Conservation (phyloP, 2,888 invertebrate genomes). For the Perithous albicinctus region DNA sequence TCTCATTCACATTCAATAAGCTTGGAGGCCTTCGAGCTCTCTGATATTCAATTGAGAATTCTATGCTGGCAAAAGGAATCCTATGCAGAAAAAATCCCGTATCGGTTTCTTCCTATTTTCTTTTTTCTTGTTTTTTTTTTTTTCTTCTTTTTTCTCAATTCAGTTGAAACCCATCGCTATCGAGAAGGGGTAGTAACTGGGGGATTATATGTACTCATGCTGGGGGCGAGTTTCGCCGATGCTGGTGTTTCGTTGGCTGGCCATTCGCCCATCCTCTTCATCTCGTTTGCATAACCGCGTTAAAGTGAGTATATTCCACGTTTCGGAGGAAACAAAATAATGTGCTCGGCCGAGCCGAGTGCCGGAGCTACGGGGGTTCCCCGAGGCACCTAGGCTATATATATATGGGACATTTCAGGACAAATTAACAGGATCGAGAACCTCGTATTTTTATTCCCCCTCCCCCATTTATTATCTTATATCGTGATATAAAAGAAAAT, state of each 20-base stretch:
- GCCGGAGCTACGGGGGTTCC: conserved; percentile 35
- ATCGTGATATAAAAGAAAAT: too few species aligned
- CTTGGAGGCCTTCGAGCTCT: background rate
- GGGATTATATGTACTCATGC: conserved; percentile 7
- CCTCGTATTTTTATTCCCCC: too few species aligned
- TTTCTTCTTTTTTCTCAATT: conserved; percentile 15
- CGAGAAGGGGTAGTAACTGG: conserved; percentile 17
- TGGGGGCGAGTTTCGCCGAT: conserved; percentile 21
- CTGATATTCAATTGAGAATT: conserved; percentile 45
- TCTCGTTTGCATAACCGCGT: conserved; percentile 71
- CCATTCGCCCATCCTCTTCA: conserved; percentile 42
- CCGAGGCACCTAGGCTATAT: too few species aligned
- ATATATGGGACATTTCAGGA: too few species aligned
- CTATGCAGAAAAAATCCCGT: conserved; percentile 14
- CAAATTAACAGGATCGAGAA: too few species aligned
- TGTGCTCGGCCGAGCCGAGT: conserved; percentile 54
- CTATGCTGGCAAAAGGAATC: conserved; percentile 21
- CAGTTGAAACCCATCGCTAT: conserved; percentile 40
- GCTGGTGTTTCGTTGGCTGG: conserved; percentile 7
- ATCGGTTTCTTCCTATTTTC: too few species aligned
- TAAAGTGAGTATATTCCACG: conserved; percentile 68
- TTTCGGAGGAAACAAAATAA: conserved; percentile 69
- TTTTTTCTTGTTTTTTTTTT: background rate
- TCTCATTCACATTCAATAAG: background rate
- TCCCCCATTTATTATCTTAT: too few species aligned